These are phyloP conservation scores for Pseudomyrmex flavicornis DNA, from an alignment of 1,140 invertebrate genomes.

Conservation along the genomic window DNA sequence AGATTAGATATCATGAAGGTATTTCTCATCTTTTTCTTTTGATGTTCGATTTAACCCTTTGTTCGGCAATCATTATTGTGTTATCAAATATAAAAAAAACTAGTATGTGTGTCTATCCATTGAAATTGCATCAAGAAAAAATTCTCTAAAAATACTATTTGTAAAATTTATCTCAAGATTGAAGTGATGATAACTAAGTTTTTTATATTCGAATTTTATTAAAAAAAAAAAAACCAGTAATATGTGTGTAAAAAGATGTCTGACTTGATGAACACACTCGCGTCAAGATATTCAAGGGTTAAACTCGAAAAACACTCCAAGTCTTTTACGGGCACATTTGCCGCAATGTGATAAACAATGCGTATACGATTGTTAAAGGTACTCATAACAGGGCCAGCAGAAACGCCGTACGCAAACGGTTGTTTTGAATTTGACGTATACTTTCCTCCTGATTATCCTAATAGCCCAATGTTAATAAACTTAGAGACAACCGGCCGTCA, in stretches of 20 bases:
- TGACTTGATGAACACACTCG: background rate
- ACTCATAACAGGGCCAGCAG: conserved; percentile 95
- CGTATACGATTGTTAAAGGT: conserved; percentile 86
- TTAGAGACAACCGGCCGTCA: conserved; percentile 97
- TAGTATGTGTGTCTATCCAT: too few species aligned
- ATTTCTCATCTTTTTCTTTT: conserved; percentile 26
- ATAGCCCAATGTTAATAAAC: conserved; percentile 94
- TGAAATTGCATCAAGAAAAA: background rate
- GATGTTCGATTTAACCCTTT: background rate
- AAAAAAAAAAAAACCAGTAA: too few species aligned
- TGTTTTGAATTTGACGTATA: conserved; percentile 97
- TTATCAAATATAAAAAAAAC: background rate
- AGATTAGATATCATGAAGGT: conserved; percentile 98
- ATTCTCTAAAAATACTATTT: background rate
- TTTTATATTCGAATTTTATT: too few species aligned
- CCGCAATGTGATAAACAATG: background rate
- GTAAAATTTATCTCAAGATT: conserved; percentile 8
- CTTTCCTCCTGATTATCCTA: conserved; percentile 95
- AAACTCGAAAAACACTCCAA: background rate
- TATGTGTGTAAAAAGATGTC: background rate
- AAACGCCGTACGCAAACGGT: conserved; percentile 95
- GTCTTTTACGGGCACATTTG: background rate
- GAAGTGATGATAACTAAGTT: too few species aligned
- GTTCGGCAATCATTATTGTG: background rate
- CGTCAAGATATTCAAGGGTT: background rate